A percentile compares a stretch with the other conserved stretches of the same genome.
These are phyloP conservation scores for Tanypteryx hageni DNA, from an alignment of 2,888 invertebrate species.

Conservation along the genomic window DNA sequence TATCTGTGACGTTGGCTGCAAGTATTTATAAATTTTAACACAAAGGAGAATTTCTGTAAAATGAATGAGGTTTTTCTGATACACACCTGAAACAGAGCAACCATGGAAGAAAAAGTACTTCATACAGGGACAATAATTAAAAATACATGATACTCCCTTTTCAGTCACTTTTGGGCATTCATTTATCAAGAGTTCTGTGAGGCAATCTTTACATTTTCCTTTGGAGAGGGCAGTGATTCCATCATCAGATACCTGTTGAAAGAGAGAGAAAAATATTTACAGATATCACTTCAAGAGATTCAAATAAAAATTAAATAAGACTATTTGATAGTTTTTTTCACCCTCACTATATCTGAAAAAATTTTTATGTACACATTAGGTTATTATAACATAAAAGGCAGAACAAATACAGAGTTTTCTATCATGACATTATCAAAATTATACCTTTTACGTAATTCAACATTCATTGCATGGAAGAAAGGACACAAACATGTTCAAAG, in stretches of 20 bases:
- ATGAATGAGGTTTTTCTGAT: conserved; percentile 53
- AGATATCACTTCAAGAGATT: not conserved
- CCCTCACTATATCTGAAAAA: too few relatives aligned
- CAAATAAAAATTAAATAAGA: not conserved
- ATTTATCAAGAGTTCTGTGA: conserved; percentile 72
- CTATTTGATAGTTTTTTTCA: conserved; percentile 53
- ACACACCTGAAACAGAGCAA: conserved; percentile 66
- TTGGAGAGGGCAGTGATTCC: conserved; percentile 71
- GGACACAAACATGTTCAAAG: too few relatives aligned
- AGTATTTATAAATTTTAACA: not conserved
- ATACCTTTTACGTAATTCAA: too few relatives aligned
- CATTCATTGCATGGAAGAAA: too few relatives aligned
- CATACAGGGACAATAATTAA: conserved; percentile 72
- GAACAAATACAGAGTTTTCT: too few relatives aligned
- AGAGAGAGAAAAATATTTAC: conserved; percentile 64
- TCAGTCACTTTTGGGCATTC: conserved; percentile 72
- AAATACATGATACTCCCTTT: conserved; percentile 71
- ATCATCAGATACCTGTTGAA: conserved; percentile 72
- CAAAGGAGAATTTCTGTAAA: not conserved
- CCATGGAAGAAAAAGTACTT: conserved; percentile 68
- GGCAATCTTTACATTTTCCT: conserved; percentile 71
- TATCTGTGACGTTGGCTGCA: not conserved
- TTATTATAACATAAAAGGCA: too few relatives aligned
- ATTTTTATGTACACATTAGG: too few relatives aligned
- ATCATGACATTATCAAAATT: too few relatives aligned